A percentile compares a stretch with the other conserved stretches of the same genome.
These are phyloP conservation scores for Sebastes itinus DNA, from an alignment of 2,797 vertebrate species.

Conservation along the genomic window DNA sequence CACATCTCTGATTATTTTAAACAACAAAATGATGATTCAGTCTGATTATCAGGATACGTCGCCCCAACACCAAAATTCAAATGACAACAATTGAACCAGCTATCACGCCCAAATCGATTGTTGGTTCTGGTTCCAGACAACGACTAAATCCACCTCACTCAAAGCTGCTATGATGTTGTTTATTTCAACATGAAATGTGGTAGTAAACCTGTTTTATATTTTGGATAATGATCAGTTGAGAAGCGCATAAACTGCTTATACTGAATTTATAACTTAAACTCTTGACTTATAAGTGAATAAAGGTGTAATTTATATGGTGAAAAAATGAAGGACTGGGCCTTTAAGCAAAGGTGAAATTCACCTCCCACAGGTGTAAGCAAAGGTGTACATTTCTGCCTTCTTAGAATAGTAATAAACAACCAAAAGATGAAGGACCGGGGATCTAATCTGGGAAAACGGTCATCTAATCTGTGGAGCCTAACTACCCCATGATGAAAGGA, in stretches of 20 bases:
- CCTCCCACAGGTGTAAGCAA: background rate
- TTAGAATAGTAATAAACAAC: background rate
- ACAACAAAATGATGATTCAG: background rate
- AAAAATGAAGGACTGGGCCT: background rate
- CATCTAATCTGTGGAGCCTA: conserved; percentile 4
- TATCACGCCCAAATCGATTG: background rate
- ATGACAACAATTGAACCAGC: background rate
- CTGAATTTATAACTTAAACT: background rate
- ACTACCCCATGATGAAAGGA: conserved; percentile 5
- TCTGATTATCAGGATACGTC: background rate
- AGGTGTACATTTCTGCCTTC: background rate
- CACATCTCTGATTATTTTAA: background rate
- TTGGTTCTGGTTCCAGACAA: background rate
- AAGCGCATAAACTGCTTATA: background rate
- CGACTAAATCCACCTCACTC: background rate
- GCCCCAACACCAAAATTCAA: background rate
- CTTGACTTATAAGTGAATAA: background rate
- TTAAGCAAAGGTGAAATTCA: background rate
- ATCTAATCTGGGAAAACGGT: conserved; percentile 27
- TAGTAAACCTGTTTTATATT: background rate
- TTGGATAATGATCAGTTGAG: background rate
- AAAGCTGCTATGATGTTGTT: background rate
- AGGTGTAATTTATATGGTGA: background rate
- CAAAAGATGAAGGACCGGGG: background rate
- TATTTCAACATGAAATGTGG: background rate